Evolutionary conservation across 2,888 invertebrate species (phyloP).

Genomic region (Mellilla xanthometata): DNA sequence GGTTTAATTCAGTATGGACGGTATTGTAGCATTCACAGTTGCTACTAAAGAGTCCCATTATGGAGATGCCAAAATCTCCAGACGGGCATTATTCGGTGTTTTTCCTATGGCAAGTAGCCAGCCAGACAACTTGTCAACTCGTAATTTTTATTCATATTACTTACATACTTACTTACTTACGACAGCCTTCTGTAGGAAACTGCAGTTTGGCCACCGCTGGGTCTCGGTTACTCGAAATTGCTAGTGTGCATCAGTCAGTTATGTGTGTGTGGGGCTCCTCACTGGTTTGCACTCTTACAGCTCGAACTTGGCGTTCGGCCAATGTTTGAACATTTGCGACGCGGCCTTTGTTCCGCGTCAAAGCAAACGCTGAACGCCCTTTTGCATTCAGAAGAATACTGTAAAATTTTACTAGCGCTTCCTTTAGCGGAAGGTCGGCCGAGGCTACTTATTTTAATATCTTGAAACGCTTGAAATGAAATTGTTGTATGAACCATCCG

Average conservation of each 20-base stretch:
- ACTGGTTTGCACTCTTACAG: constrained; percentile 28
- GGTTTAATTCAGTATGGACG: too few relatives aligned
- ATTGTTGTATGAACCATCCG: background rate
- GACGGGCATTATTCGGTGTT: background rate
- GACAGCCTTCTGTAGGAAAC: too few relatives aligned
- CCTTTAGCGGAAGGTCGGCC: constrained; percentile 36
- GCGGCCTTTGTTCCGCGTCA: constrained; percentile 49
- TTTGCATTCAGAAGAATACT: constrained; percentile 49
- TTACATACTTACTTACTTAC: too few relatives aligned
- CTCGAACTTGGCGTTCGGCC: constrained; percentile 52
- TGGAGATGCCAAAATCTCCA: too few relatives aligned
- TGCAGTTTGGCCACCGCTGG: background rate
- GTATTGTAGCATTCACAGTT: too few relatives aligned
- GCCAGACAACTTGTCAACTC: background rate
- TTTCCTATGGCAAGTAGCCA: background rate
- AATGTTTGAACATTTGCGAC: constrained; percentile 55
- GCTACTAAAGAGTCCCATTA: too few relatives aligned
- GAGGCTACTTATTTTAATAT: constrained; percentile 37
- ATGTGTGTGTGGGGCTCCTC: constrained; percentile 3
- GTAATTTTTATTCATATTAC: too few relatives aligned
- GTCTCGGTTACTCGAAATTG: background rate
- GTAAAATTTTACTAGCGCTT: constrained; percentile 49
- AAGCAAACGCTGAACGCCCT: constrained; percentile 58
- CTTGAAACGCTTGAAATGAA: constrained; percentile 30
- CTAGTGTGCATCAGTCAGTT: constrained; percentile 5